Percentiles rank a stretch among this genome's conserved stretches.
Evolutionary conservation across 2,113 vertebrate genomes (phyloP).

Genomic region (Clarias batrachus): DNA sequence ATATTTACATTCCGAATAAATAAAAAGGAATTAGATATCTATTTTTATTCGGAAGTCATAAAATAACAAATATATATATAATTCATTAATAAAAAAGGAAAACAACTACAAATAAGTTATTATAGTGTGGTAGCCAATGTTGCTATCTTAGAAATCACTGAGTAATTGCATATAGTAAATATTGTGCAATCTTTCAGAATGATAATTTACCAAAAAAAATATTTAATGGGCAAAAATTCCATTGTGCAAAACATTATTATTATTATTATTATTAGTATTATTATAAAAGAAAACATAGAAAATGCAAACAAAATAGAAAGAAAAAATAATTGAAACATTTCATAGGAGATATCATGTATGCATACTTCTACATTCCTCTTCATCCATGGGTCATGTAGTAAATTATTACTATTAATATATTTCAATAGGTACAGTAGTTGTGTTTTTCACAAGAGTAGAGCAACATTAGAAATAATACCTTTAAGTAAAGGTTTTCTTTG

Average conservation of each 20-base stretch:
- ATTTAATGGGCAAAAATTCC: neutral
- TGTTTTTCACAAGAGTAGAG: neutral
- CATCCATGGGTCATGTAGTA: too few species aligned
- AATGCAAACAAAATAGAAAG: too few species aligned
- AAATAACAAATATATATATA: too few species aligned
- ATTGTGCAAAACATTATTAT: neutral
- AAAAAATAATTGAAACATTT: neutral
- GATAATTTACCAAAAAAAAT: neutral
- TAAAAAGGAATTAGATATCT: neutral
- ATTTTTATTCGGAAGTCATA: neutral
- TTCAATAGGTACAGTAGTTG: neutral
- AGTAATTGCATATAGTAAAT: neutral
- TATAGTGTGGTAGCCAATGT: neutral
- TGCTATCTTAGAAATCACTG: neutral
- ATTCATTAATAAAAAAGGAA: neutral
- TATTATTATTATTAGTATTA: too few species aligned
- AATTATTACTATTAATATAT: neutral
- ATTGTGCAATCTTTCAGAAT: neutral
- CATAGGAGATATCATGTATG: neutral
- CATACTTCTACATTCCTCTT: neutral
- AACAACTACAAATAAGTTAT: neutral
- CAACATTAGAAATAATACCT: neutral
- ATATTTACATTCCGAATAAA: neutral
- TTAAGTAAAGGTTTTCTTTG: neutral
- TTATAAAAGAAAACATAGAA: too few species aligned